Base-by-base conservation (phyloP, 2,888 invertebrate species). In the Archaeoteleia sp. region DNA sequence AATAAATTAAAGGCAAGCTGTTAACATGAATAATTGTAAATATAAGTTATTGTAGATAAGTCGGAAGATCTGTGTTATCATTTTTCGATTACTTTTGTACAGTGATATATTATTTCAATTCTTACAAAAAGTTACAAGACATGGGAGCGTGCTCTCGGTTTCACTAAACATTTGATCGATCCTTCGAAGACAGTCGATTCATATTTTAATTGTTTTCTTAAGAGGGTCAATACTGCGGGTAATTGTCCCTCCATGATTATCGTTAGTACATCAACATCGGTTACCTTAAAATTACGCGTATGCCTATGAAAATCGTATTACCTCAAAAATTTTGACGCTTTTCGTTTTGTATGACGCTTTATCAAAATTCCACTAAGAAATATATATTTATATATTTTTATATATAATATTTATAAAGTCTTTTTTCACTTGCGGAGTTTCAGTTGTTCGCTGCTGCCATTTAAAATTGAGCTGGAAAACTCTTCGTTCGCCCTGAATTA, bases 301-400 rank as follows among this genome's bases (percentile, higher is more conserved):
- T 29, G 37, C 49, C 68, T 71, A 68, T 65, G 60, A 71, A 70
- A 74, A 71, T 70, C 48, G 45, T 70, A 71, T 45, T 63, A 55
- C 48, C 51, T 65, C 53, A 48, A 67, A 54, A 54, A 48, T 61
- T 60, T 61, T 57, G 57, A 74, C 61, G 55, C 58, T 40, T 53
- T 46, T 51, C 43, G 23, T 66, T 61, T 65, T 55, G 48, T 67
- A 54, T 74, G 75, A 70, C 73, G 49, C 70, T 73, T 78, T 77
- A 78, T 79, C 77, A 77, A 81, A 78, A 81, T 75, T 80, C 74
- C 76, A 75, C 79, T 80, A 78, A 78, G 80, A 79, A 77, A 79
- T 80, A 75, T 81, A 80, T 72, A 74, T 72, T 72, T 71, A 74
- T 75, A 70, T 78, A 79, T n/a, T n/a, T n/a, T n/a, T 71, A 74